Conservation (phyloP, 1,140 invertebrate genomes). For the Drosophila sp. region DNA sequence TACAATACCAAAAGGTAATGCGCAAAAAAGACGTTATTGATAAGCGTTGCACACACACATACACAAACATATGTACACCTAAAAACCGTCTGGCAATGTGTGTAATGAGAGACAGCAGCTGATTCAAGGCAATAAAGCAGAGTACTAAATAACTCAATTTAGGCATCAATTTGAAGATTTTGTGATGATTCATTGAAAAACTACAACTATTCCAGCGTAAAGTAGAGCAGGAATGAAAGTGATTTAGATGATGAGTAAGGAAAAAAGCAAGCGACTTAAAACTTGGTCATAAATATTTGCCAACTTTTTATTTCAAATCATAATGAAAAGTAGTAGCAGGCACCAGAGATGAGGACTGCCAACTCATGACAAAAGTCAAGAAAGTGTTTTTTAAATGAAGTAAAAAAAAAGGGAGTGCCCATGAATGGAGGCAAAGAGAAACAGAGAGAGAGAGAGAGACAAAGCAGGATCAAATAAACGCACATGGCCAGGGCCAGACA, state of each 20-base stretch:
- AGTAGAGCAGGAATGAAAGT: constrained; percentile 63
- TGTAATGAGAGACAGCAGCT: constrained; percentile 47
- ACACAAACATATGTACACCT: constrained; percentile 7
- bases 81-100: constrained; percentile 55
- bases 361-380: constrained; percentile 14
- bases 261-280: not conserved
- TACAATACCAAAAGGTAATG: constrained; percentile 41
- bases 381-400: constrained; percentile 44
- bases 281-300: not conserved
- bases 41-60: constrained; percentile 45
- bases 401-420: constrained; percentile 59
- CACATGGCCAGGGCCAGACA: constrained; percentile 52
- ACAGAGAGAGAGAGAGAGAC: constrained; percentile 43
- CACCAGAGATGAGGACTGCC: not conserved
- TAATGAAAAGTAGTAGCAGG: not conserved
- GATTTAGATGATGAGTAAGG: constrained; percentile 34
- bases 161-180: constrained; percentile 15
- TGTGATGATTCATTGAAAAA: constrained; percentile 35
- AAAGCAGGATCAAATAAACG: constrained; percentile 59
- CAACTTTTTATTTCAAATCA: constrained; percentile 3
- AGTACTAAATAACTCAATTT: constrained; percentile 35
- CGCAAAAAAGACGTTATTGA: constrained; percentile 54
- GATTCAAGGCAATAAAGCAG: constrained; percentile 36
- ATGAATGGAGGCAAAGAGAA: constrained; percentile 27
- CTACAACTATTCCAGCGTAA: constrained; percentile 32